Evolutionary conservation across 2,797 vertebrate species (phyloP), one percentile per base, ranked within the genome.

Genomic region (Astyanax mexicanus): DNA sequence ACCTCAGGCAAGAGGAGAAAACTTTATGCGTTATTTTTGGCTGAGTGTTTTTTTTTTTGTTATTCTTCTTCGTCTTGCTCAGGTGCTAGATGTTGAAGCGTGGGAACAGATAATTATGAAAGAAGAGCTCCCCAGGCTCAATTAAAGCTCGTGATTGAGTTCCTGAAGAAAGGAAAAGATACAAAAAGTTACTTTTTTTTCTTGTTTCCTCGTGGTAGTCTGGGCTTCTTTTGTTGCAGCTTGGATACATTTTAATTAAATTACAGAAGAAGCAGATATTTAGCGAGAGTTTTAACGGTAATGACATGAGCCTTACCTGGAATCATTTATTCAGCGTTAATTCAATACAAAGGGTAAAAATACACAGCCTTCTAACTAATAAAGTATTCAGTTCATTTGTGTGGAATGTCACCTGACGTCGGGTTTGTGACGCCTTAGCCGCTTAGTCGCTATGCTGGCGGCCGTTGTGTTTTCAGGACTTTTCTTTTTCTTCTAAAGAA

Each of bases 51-150:
- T 49, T 77, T 72, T 49, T 29, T 15, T 15, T 8, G n/a, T n/a
- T n/a, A n/a, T n/a, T n/a, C n/a, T n/a, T n/a, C n/a, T n/a, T n/a
- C n/a, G n/a, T 27, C 62, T 45, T 44, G 40, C 61, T 64, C 52
- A 72, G 65, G 68, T 74, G 57, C 65, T 67, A 52, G 67, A 67
- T 67, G 69, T 72, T 52, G 17, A 29, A 69, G 58, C 40, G 4
- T 49, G 58, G 72, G 54, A 75, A 75, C 42, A 75, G 51, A 72
- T 80, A 69, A 80, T 78, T 80, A 55, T 62, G 35, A 75, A 78
- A 78, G 58, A 78, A 78, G 65, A n/a, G 29, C 64, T 75, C 69
- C 71, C 29, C 21, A 13, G 19, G 55, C 75, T 58, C 68, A 80
- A 80, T 80, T 80, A 69, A 75, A 58, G 29, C 49, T 72, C 64